phyloP scores from a whole-genome alignment of 2,888 invertebrate genomes.

The Thecophora atra region DNA sequence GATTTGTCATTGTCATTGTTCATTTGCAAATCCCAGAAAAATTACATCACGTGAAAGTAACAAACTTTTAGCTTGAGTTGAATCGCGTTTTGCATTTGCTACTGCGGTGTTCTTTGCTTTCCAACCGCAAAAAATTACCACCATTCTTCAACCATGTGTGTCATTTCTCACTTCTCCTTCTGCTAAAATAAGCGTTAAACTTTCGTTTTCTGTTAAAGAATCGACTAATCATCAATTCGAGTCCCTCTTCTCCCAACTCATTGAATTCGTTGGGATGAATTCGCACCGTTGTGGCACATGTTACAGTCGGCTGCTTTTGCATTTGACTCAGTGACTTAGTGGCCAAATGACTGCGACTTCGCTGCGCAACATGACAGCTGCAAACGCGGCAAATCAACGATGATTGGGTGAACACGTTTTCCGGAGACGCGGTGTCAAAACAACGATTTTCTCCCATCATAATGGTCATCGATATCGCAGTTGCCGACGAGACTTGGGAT shows the following conservation, averaged over 20 bases:
- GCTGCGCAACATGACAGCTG: background rate
- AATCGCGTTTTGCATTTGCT: too few relatives aligned
- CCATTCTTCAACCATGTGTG: too few relatives aligned
- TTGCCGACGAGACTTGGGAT: too few relatives aligned
- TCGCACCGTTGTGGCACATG: too few relatives aligned
- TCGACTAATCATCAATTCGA: background rate
- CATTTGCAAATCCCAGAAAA: too few relatives aligned
- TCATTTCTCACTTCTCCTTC: background rate
- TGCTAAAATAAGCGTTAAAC: conserved; percentile 1
- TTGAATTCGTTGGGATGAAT: too few relatives aligned
- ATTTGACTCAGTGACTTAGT: background rate
- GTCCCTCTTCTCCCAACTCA: too few relatives aligned
- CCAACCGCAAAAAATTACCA: background rate
- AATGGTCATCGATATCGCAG: background rate
- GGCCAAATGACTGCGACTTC: background rate
- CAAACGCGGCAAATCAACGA: background rate
- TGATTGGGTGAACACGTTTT: background rate
- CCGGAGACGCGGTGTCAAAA: conserved; percentile 1
- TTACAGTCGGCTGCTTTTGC: too few relatives aligned
- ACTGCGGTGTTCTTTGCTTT: too few relatives aligned
- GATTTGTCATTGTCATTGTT: too few relatives aligned
- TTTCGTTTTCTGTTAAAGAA: conserved; percentile 3
- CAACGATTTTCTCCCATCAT: conserved; percentile 2
- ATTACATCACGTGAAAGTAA: too few relatives aligned
- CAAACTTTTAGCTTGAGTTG: too few relatives aligned